Evolutionary conservation across 1,140 invertebrate genomes (phyloP), one percentile per base, ranked within the genome.

Genomic region (Drosophila mayri): DNA sequence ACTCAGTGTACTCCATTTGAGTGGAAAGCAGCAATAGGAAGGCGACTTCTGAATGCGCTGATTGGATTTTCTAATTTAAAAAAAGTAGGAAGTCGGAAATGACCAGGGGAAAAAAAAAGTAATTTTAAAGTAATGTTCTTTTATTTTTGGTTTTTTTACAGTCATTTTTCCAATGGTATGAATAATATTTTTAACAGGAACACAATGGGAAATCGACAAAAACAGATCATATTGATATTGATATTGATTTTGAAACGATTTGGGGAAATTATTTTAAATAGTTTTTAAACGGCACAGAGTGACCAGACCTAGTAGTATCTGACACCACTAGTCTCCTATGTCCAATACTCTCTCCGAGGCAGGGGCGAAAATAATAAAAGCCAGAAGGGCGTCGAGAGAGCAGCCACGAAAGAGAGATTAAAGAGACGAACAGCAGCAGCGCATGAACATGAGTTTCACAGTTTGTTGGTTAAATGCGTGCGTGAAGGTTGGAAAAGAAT

Each of bases 381-480:
- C 60, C 61, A 79, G 72, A 79, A 72, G 81, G 80, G 75, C 57
- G 62, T 67, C 76, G 65, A n/a, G 64, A 68, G 46, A 68, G 65
- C n/a, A 11, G 40, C 40, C 1, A 35, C 30, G 22, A 44, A 22
- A 66, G 44, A 58, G 55, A 60, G 12, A 14, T 25, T 30, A 11
- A n/a, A 20, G 18, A 22, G 18, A 12, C 18, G 28, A 44, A 14
- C 41, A 20, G 41, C n/a, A 35, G 41, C 35, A 77, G 70, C 80
- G 80, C 70, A 83, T 74, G 74, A 78, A 82, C 75, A 62, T 70
- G 40, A 74, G 41, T 55, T 76, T 74, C 79, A 61, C 77, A 85
- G 73, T 88, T 73, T 68, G 59, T 71, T 85, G 76, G 70, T 85
- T 81, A 79, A 86, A 76, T 87, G 83, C 79, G 83, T 85, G 83